Percentiles rank a stretch among this genome's conserved stretches.
These are phyloP conservation scores for Drosophila kanapiae DNA, from an alignment of 1,140 invertebrate species.

Conservation along the genomic window DNA sequence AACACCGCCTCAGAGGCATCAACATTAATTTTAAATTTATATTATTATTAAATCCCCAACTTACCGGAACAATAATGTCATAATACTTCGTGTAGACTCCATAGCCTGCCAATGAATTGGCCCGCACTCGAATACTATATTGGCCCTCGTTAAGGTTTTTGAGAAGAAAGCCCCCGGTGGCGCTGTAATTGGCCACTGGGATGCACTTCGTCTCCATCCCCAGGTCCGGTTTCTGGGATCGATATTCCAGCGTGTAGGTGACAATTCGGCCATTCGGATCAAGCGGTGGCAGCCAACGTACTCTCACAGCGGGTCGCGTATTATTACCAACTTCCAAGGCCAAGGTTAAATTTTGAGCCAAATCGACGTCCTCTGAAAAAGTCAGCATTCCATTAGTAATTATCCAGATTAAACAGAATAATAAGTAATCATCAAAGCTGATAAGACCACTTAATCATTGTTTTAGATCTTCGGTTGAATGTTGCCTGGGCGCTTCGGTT, in stretches of 20 bases:
- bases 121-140: constrained; percentile 92
- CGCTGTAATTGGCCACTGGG: constrained; percentile 71
- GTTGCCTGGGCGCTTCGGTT: background rate
- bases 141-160: constrained; percentile 90
- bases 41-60: constrained; percentile 8
- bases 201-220: constrained; percentile 85
- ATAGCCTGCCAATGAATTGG: constrained; percentile 91
- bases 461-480: background rate
- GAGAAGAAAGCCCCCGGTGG: constrained; percentile 74
- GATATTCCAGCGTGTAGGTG: constrained; percentile 92
- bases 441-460: too few relatives aligned
- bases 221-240: constrained; percentile 86
- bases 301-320: constrained; percentile 86
- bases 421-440: too few relatives aligned
- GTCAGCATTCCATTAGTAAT: background rate
- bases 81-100: constrained; percentile 89
- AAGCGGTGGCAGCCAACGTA: constrained; percentile 92
- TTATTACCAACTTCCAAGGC: constrained; percentile 56
- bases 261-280: constrained; percentile 95
- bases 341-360: constrained; percentile 27
- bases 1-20: too few relatives aligned
- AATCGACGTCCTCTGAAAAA: constrained; percentile 58
- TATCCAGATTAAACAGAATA: too few relatives aligned
- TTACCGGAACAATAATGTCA: constrained; percentile 89
- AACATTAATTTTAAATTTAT: too few relatives aligned